Evolutionary conservation across 2,113 vertebrate species (phyloP).

Genomic region (Rallus limicola): DNA sequence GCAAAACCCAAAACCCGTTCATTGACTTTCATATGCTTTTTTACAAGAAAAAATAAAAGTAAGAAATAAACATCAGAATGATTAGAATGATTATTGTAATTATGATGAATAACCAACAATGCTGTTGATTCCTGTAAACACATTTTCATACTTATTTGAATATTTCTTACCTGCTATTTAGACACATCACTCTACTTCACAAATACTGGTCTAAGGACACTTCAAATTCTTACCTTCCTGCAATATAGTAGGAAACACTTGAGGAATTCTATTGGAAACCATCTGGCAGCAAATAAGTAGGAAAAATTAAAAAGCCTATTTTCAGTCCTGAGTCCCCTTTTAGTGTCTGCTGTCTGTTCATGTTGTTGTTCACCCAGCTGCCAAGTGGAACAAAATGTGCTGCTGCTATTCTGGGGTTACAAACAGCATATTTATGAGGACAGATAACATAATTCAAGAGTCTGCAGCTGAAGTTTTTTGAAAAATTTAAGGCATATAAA

Average conservation of each 20-base stretch:
- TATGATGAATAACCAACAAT: background rate
- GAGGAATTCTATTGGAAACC: constrained; percentile 23
- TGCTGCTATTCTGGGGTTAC: constrained; percentile 26
- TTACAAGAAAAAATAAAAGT: background rate
- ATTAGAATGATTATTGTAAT: background rate
- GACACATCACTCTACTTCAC: background rate
- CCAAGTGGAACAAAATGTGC: constrained; percentile 51
- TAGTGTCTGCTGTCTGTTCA: constrained; percentile 9
- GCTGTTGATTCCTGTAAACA: background rate
- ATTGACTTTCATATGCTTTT: background rate
- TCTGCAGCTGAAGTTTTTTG: constrained; percentile 31
- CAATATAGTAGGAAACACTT: constrained; percentile 23
- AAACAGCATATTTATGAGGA: background rate
- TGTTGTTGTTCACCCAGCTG: constrained; percentile 45
- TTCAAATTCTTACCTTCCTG: background rate
- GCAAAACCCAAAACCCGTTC: background rate
- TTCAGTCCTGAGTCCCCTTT: constrained; percentile 23
- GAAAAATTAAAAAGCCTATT: constrained; percentile 39
- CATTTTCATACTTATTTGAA: background rate
- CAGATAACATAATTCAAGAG: background rate
- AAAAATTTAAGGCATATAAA: background rate
- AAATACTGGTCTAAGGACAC: background rate
- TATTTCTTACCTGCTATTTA: background rate
- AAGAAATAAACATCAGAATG: background rate
- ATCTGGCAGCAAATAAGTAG: constrained; percentile 36